Base-by-base conservation (phyloP, 2,797 vertebrate species). In the Mormyrops boulengeri region DNA sequence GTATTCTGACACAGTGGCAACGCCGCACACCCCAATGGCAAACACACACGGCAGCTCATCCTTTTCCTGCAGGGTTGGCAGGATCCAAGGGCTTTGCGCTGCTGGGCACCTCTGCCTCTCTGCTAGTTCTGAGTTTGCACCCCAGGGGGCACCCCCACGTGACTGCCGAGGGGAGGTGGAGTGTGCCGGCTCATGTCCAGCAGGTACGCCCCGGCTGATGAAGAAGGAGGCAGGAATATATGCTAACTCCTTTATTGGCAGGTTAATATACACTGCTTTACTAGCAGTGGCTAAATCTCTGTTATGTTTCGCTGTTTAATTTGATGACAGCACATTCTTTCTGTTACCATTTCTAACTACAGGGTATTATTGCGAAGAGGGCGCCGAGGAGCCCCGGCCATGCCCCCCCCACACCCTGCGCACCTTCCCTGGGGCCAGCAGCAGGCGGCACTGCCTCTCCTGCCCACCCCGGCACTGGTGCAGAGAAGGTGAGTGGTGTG, bases 311-410 rank as follows among this genome's bases (percentile, higher is more conserved):
- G 7, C 38, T 19, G 38, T 80, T 47, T 80, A 8, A 47, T 80
- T n/a, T 4, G 14, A 26, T n/a, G 26, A 2, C 19, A 14, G 49
- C 19, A 22, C 26, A 17, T 50, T 87, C 4, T 17, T 57, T 19
- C 41, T 49, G 49, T 80, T 34, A 84, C 41, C 3, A 8, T 86
- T 90, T 38, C 85, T 91, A 77, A 47, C 89, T 82, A 4, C 87
- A 99, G 98, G 97, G 34, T 97, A 96, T 92, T 99, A 96, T 92
- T 99, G 98, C 90, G 95, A 95, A 1, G 96, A 97, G 84, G 97
- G 97, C 1, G 94, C 96, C 22, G 94, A 95, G 87, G 90, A 92
- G 6, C 95, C 97, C 50, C 89, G 86, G 4, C 88, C 91, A 0
- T 99, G 98, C 91, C 97, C 97, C 88, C 93, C 92, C 89, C 96